Evolutionary conservation across 53 echinoderm and acorn worm species (phyloP).

Genomic region (Glandiceps talaboti): DNA sequence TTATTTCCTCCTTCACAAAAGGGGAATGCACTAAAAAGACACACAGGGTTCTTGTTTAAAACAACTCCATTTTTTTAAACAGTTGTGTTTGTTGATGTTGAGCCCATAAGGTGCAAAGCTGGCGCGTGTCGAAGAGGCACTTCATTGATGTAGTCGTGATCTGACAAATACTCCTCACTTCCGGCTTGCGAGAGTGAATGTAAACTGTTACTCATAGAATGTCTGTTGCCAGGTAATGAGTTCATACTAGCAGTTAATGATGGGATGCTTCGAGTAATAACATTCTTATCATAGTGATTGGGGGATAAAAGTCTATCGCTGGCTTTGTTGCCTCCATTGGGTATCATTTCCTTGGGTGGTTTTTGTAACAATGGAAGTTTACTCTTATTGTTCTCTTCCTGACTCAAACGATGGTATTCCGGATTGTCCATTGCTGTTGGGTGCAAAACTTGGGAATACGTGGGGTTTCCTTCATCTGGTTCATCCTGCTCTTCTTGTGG

Average conservation of each 20-base stretch:
- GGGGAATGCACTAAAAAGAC: no score
- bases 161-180: background rate
- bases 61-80: background rate
- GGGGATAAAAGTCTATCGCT: background rate
- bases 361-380: background rate
- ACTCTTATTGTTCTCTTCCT: background rate
- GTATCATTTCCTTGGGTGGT: background rate
- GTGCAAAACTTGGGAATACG: background rate
- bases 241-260: background rate
- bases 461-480: background rate
- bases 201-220: background rate
- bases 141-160: background rate
- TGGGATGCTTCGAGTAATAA: background rate
- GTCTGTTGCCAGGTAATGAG: background rate
- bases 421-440: background rate
- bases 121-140: background rate
- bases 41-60: background rate
- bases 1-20: background rate
- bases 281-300: background rate
- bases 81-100: background rate
- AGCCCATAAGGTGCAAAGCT: background rate
- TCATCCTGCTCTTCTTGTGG: background rate
- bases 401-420: background rate
- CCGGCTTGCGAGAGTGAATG: background rate
- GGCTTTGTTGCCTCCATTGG: background rate